Percentiles rank a stretch among this genome's conserved stretches.
These are phyloP conservation scores for Limanda limanda DNA, from an alignment of 2,113 vertebrate species.

Conservation along the genomic window DNA sequence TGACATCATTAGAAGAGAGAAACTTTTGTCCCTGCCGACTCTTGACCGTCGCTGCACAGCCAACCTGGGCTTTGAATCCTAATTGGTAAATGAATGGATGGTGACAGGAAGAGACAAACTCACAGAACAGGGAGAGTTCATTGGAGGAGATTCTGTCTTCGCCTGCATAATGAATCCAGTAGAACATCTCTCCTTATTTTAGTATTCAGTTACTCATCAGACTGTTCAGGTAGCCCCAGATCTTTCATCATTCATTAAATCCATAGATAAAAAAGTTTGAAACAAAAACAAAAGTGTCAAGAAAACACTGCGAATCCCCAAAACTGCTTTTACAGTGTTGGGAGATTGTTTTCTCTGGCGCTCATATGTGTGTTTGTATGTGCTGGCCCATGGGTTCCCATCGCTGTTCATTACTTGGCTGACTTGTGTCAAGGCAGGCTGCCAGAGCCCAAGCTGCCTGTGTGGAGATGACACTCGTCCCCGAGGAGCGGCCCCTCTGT, in stretches of 20 bases:
- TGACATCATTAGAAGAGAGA: not conserved
- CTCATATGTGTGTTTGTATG: conserved; percentile 18
- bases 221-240: not conserved
- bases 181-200: not conserved
- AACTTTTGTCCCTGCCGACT: not conserved
- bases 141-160: conserved; percentile 18
- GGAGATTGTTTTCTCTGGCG: not conserved
- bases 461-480: conserved; percentile 47
- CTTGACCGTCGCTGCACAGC: conserved; percentile 21
- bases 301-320: too few species aligned
- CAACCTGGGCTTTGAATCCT: conserved; percentile 39
- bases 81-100: conserved; percentile 19
- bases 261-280: not conserved
- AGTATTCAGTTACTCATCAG: conserved; percentile 16
- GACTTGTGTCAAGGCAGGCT: conserved; percentile 61
- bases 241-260: conserved; percentile 24
- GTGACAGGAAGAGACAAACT: conserved; percentile 16
- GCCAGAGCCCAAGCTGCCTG: conserved; percentile 55
- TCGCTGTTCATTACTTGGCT: conserved; percentile 66
- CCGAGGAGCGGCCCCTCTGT: conserved; percentile 46
- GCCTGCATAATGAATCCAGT: conserved; percentile 4
- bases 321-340: too few species aligned
- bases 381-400: conserved; percentile 41
- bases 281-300: not conserved
- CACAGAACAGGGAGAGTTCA: conserved; percentile 6